phyloP scores from a whole-genome alignment of 2,797 vertebrate genomes.

The Petrocephalus schoutedeni region DNA sequence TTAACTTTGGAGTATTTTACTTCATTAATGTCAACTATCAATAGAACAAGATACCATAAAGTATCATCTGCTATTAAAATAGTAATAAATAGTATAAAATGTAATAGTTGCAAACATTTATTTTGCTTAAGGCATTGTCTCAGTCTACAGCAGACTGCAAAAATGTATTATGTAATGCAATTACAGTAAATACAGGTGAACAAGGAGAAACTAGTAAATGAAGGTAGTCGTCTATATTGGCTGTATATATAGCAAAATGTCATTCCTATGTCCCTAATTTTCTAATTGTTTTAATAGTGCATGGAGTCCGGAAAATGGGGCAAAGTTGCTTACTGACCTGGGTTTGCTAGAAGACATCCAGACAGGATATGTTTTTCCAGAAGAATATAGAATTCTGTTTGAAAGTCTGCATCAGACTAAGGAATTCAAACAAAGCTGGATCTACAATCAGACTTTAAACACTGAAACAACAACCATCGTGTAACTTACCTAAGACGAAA shows the following conservation, averaged over 20 bases:
- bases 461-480: slow-evolving; percentile 40
- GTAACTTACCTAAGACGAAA: slow-evolving; percentile 16
- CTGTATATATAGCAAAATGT: not conserved
- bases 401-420: slow-evolving; percentile 71
- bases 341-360: slow-evolving; percentile 54
- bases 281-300: slow-evolving; percentile 55
- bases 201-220: not conserved
- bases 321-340: slow-evolving; percentile 59
- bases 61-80: not conserved
- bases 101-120: not conserved
- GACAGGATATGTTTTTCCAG: slow-evolving; percentile 66
- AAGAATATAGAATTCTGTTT: slow-evolving; percentile 78
- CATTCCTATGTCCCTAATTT: not conserved
- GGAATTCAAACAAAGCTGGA: slow-evolving; percentile 73
- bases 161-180: no score
- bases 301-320: slow-evolving; percentile 68
- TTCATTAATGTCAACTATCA: not conserved
- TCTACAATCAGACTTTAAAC: slow-evolving; percentile 69
- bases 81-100: not conserved
- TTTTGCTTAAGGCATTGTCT: not conserved
- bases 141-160: no score
- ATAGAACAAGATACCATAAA: not conserved
- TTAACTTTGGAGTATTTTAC: not conserved
- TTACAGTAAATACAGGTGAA: not conserved
- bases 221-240: not conserved